phyloP scores from a whole-genome alignment of 1,140 invertebrate genomes.

The Liolophura sinensis region DNA sequence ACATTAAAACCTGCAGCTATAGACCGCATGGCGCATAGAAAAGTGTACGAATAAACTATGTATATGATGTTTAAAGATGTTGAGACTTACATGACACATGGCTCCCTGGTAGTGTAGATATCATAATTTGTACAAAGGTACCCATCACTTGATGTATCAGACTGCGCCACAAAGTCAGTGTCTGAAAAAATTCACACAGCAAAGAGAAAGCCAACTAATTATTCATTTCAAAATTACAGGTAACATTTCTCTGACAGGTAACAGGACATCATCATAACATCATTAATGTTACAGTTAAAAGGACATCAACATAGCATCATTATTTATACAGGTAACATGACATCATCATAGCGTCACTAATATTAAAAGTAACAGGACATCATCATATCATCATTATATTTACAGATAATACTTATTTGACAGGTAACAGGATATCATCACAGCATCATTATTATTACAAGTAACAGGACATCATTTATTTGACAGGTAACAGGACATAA shows the following conservation, averaged over 20 bases:
- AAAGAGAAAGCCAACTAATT: neutral
- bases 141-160: neutral
- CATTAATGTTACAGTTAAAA: neutral
- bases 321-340: no score
- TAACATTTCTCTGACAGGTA: neutral
- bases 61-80: neutral
- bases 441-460: no score
- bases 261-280: neutral
- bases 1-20: no score
- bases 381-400: no score
- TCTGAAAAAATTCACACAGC: constrained; percentile 10
- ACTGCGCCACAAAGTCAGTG: constrained; percentile 9
- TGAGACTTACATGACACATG: constrained; percentile 80
- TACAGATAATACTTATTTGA: no score
- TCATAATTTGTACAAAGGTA: constrained; percentile 92
- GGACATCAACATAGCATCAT: neutral
- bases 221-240: neutral
- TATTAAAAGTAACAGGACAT: no score
- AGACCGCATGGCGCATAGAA: no score
- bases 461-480: no score
- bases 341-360: no score
- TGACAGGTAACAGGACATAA: no score
- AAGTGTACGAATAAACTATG: neutral
- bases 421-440: no score
- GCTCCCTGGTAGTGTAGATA: constrained; percentile 81